A percentile compares a stretch with the other conserved stretches of the same genome.
Evolutionary conservation across 1,140 invertebrate species (phyloP).

Genomic region (Bombyx mandarina): DNA sequence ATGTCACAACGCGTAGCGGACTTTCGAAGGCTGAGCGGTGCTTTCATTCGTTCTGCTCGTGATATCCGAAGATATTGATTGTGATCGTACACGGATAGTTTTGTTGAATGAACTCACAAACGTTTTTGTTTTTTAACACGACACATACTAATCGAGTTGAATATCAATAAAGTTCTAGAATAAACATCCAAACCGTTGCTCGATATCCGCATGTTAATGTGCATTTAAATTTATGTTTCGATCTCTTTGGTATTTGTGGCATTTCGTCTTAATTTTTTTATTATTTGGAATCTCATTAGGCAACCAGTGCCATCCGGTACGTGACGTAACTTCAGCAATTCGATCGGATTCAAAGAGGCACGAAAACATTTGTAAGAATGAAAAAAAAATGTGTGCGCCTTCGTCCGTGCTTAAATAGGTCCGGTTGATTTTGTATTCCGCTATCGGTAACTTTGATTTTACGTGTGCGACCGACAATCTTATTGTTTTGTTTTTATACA

Average conservation of each 20-base stretch:
- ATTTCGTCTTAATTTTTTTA: neutral
- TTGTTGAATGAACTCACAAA: too few species aligned
- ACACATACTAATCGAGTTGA: too few species aligned
- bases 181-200: neutral
- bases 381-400: conserved; percentile 1
- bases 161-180: too few species aligned
- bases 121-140: too few species aligned
- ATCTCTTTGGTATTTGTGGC: neutral
- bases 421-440: conserved; percentile 10
- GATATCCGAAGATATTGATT: too few species aligned
- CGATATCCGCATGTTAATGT: conserved; percentile 2
- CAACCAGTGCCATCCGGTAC: neutral
- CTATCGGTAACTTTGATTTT: conserved; percentile 7
- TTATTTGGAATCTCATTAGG: conserved; percentile 5
- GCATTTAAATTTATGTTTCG: conserved; percentile 2
- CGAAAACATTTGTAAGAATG: conserved; percentile 3
- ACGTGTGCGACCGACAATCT: neutral
- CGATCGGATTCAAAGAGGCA: conserved; percentile 6
- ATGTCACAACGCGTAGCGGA: conserved; percentile 1
- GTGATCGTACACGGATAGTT: too few species aligned
- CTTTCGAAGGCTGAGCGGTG: neutral
- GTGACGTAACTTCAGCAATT: conserved; percentile 3
- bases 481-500: conserved; percentile 2
- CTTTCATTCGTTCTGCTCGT: conserved; percentile 3
- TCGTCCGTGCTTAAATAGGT: conserved; percentile 7